Conservation (phyloP, 2,113 vertebrate genomes). For the Cynopterus brachyotis region DNA sequence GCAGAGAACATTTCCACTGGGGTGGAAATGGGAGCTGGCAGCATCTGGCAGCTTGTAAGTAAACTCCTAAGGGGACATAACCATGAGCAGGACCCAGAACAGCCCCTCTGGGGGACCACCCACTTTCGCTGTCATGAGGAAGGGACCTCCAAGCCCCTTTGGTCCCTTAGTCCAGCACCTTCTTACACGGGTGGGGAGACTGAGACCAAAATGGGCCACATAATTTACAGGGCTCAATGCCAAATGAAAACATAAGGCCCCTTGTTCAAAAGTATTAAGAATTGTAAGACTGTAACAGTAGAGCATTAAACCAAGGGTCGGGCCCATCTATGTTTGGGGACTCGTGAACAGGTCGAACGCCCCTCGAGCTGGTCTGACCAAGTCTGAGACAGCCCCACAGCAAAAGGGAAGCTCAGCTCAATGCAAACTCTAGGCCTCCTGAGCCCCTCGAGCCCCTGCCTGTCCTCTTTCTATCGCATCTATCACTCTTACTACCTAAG, state of each 20-base stretch:
- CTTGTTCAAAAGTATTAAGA: neutral
- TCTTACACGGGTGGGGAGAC: neutral
- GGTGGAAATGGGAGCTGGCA: neutral
- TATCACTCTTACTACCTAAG: neutral
- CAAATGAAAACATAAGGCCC: neutral
- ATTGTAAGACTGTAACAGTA: neutral
- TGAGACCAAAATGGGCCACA: neutral
- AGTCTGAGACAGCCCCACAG: neutral
- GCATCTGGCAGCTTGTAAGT: neutral
- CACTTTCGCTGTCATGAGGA: neutral
- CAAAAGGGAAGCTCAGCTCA: neutral
- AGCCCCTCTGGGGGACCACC: neutral
- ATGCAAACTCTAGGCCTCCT: neutral
- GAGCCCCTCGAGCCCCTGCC: neutral
- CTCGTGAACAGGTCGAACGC: neutral
- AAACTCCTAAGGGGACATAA: neutral
- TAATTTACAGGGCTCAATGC: neutral
- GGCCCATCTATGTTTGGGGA: neutral
- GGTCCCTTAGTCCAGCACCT: neutral
- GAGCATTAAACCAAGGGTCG: neutral
- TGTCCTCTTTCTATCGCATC: neutral
- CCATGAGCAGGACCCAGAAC: neutral
- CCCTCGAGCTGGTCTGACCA: neutral
- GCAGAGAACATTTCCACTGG: neutral
- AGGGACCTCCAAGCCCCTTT: neutral